Base-by-base conservation (phyloP, 2,888 invertebrate species). In the Encarsia formosa region DNA sequence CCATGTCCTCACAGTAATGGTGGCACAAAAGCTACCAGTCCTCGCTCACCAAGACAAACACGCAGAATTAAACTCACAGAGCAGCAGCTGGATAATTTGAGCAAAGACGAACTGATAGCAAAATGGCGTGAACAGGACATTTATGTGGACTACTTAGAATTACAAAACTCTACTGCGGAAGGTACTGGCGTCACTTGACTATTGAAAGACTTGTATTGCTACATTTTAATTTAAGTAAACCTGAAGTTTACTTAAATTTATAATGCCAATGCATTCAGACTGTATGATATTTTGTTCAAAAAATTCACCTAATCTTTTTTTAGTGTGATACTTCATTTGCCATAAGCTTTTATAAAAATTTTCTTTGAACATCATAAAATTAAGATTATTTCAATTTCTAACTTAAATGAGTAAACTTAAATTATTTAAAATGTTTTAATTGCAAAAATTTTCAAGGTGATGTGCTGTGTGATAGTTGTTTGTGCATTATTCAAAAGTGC, bases 111-210 rank as follows among this genome's bases (percentile, higher is more conserved):
- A 66, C 80, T 86, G 73, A 79, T 81, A 65, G 78, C 80, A 73
- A 81, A 83, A 69, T 87, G 87, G 87, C 81, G 79, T 75, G 81
- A 81, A 74, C 87, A 87, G 81, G 87, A 87, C 77, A 80, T 79
- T 71, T 88, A 86, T 79, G 81, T 87, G 77, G 83, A 85, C 73
- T 79, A 80, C 69, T 80, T 88, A 75, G 87, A 88, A 81, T 78
- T 84, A 64, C 84, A 85, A 78, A 79, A 82, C 75, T 78, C 83
- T 77, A 81, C 81, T 79, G 82, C 85, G 82, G 87, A 87, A 86
- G 87, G 87, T 87, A 86, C 80, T 81, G 70, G 72, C 69, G 69
- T 67, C 66, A 68, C 65, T 66, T 63, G 66, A 68, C 61, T 64
- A 67, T n/a, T n/a, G n/a, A n/a, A n/a, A n/a, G n/a, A n/a, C n/a